Conservation (phyloP, 2,888 invertebrate genomes). For the Eupithecia abbreviata region DNA sequence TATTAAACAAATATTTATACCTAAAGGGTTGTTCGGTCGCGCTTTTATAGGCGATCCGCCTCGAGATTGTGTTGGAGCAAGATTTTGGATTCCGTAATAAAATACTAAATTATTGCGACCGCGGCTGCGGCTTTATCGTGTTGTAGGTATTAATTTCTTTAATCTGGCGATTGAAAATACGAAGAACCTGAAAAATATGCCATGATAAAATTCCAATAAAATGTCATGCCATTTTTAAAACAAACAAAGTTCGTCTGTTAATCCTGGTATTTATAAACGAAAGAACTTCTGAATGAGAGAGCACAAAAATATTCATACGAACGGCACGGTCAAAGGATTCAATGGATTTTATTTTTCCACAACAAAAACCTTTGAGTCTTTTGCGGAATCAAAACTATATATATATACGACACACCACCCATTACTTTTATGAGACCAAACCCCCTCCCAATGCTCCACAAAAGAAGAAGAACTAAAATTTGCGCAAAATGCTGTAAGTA, state of each 20-base stretch:
- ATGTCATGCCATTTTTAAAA: background rate
- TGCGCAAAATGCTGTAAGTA: conserved; percentile 15
- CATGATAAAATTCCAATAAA: background rate
- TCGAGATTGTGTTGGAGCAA: conserved; percentile 48
- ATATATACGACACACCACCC: background rate
- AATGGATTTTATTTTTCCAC: conserved; percentile 24
- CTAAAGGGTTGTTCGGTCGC: conserved; percentile 50
- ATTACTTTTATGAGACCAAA: background rate
- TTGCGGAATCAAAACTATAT: background rate
- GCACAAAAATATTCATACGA: conserved; percentile 11
- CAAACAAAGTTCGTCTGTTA: background rate
- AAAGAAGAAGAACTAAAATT: background rate
- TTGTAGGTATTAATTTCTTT: conserved; percentile 43
- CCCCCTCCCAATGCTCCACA: too few species aligned
- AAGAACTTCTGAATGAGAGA: conserved; percentile 3
- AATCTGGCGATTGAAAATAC: conserved; percentile 38
- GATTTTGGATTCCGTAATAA: conserved; percentile 49
- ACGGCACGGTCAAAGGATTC: conserved; percentile 26
- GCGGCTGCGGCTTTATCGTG: conserved; percentile 36
- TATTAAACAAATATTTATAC: conserved; percentile 55
- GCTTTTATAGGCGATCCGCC: conserved; percentile 53
- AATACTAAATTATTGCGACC: conserved; percentile 50
- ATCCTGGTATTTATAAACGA: background rate
- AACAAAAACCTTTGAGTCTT: background rate
- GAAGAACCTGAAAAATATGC: background rate